Evolutionary conservation across 53 echinoderm and acorn worm genomes (phyloP).

Genomic region (Actinopyga echinites): DNA sequence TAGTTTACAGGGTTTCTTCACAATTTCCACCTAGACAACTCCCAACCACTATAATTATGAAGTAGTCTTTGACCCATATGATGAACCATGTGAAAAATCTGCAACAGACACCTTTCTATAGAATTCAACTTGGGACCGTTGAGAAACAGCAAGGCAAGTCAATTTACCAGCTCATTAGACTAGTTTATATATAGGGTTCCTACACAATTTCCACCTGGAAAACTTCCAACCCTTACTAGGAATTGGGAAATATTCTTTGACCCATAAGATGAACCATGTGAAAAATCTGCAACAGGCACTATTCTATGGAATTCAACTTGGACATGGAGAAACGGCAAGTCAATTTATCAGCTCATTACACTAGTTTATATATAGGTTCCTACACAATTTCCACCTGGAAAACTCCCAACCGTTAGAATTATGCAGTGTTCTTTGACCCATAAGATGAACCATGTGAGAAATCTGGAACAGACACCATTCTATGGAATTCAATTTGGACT

Average conservation of each 20-base stretch:
- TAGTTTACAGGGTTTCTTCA: no score
- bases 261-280: slow-evolving; percentile 46
- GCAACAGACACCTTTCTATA: slow-evolving; percentile 39
- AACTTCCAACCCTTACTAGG: no score
- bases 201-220: no score
- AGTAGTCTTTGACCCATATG: slow-evolving; percentile 36
- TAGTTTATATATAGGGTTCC: no score
- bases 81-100: slow-evolving; percentile 30
- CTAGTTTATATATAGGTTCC: no score
- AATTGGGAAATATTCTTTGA: no score
- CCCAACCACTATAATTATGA: no score
- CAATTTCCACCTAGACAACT: no score
- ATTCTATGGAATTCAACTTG: slow-evolving; percentile 38
- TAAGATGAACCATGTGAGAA: slow-evolving; percentile 40
- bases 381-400: no score
- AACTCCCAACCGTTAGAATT: no score
- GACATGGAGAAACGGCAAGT: not conserved
- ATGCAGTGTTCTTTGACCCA: slow-evolving; percentile 30
- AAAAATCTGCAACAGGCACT: slow-evolving; percentile 17
- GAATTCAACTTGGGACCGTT: slow-evolving; percentile 34
- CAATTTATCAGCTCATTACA: no score
- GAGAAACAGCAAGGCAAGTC: not conserved
- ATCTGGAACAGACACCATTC: slow-evolving; percentile 33
- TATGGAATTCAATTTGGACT: slow-evolving; percentile 41
- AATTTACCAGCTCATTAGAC: no score